These are phyloP conservation scores for Damaliscus lunatus DNA, from an alignment of 2,113 vertebrate genomes.

Conservation along the genomic window DNA sequence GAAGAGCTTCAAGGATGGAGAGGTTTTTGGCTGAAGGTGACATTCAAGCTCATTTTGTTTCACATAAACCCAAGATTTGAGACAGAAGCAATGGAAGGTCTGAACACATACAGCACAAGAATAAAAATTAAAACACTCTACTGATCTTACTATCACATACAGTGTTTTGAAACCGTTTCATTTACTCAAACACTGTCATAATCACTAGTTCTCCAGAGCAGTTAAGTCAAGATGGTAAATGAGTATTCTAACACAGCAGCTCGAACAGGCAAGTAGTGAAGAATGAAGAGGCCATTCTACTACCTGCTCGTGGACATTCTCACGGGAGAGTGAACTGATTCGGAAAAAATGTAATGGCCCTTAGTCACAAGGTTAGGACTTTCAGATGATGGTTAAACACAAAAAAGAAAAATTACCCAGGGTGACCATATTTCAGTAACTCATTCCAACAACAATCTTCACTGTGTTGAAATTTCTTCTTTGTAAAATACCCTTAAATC, in stretches of 20 bases:
- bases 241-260: background rate
- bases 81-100: background rate
- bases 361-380: background rate
- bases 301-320: background rate
- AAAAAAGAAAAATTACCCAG: background rate
- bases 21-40: background rate
- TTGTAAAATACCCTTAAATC: background rate
- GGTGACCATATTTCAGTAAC: background rate
- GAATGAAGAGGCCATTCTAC: background rate
- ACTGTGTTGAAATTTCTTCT: background rate
- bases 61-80: background rate
- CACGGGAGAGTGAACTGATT: background rate
- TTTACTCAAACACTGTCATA: background rate
- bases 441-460: background rate
- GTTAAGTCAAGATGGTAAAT: rapidly evolving
- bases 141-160: background rate
- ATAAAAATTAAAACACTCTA: background rate
- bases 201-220: background rate
- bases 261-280: background rate
- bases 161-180: background rate
- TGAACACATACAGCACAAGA: background rate
- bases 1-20: background rate
- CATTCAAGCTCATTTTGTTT: background rate
- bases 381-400: background rate
- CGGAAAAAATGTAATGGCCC: background rate